Conservation (phyloP, 2,888 invertebrate genomes). For the Drosophila colorata region DNA sequence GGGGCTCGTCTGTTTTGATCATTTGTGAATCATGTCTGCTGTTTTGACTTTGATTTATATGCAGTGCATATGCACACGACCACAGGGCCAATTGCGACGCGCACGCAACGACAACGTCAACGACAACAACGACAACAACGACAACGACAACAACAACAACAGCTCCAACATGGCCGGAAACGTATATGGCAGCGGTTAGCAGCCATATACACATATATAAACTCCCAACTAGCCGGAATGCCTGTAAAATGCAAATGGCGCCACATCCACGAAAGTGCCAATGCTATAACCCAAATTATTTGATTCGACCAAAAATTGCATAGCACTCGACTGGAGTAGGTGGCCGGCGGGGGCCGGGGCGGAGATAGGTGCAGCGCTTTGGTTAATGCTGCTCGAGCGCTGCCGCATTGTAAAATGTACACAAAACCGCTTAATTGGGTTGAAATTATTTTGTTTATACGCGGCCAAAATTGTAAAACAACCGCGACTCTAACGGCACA, state of each 20-base stretch:
- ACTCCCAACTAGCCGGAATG: constrained; percentile 30
- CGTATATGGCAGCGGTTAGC: constrained; percentile 48
- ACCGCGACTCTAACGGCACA: constrained; percentile 58
- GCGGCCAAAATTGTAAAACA: constrained; percentile 40
- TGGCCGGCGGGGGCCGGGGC: neutral
- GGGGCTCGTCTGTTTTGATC: constrained; percentile 66
- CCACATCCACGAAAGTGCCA: constrained; percentile 38
- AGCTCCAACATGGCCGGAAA: constrained; percentile 64
- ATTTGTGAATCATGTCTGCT: constrained; percentile 78
- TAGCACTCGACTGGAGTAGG: constrained; percentile 49
- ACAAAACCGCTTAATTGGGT: constrained; percentile 72
- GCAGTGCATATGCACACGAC: constrained; percentile 59
- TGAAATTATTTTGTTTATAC: constrained; percentile 71
- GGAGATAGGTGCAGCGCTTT: constrained; percentile 4
- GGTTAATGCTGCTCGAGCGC: constrained; percentile 43
- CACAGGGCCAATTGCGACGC: constrained; percentile 51
- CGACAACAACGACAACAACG: constrained; percentile 16
- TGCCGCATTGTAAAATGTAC: constrained; percentile 59
- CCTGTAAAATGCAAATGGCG: constrained; percentile 62
- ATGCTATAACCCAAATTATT: constrained; percentile 64
- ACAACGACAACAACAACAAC: constrained; percentile 24
- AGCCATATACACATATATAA: constrained; percentile 12
- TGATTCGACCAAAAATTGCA: constrained; percentile 67
- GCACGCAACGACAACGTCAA: constrained; percentile 31
- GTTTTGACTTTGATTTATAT: constrained; percentile 77